phyloP scores from a whole-genome alignment of 2,888 invertebrate species.

The Lymantria monacha region DNA sequence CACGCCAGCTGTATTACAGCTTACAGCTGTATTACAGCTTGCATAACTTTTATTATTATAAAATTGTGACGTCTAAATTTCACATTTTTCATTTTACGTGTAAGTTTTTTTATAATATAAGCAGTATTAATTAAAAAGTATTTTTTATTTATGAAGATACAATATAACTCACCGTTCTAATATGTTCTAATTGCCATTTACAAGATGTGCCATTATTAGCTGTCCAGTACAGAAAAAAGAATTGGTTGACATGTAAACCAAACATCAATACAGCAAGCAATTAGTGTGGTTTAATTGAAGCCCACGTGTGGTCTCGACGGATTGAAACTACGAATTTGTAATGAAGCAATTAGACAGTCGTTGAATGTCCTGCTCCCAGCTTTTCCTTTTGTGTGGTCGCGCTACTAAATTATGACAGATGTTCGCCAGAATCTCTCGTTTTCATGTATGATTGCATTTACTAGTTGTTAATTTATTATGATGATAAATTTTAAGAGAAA shows the following conservation, averaged over 20 bases:
- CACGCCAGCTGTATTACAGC: too few species aligned
- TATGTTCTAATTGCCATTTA: too few species aligned
- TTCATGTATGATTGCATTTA: constrained; percentile 14
- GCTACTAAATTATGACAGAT: constrained; percentile 34
- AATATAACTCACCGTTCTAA: too few species aligned
- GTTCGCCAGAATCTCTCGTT: constrained; percentile 14
- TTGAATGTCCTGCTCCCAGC: constrained; percentile 25
- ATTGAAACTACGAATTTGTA: constrained; percentile 44
- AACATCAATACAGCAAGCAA: constrained; percentile 36
- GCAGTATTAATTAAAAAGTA: too few species aligned
- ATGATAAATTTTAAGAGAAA: constrained; percentile 23
- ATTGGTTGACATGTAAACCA: background rate
- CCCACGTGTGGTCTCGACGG: constrained; percentile 26
- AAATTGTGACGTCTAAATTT: too few species aligned
- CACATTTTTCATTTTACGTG: too few species aligned
- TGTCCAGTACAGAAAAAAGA: too few species aligned
- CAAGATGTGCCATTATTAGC: too few species aligned
- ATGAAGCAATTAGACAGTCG: constrained; percentile 54
- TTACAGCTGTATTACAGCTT: too few species aligned
- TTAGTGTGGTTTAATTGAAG: constrained; percentile 38
- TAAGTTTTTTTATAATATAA: too few species aligned
- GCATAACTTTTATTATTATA: too few species aligned
- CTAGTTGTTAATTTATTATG: constrained; percentile 16
- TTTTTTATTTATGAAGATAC: too few species aligned
- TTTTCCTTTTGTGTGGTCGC: constrained; percentile 16